A percentile compares a stretch with the other conserved stretches of the same genome.
Conservation (phyloP, 2,888 invertebrate species). For the Drosophila tanythrix region DNA sequence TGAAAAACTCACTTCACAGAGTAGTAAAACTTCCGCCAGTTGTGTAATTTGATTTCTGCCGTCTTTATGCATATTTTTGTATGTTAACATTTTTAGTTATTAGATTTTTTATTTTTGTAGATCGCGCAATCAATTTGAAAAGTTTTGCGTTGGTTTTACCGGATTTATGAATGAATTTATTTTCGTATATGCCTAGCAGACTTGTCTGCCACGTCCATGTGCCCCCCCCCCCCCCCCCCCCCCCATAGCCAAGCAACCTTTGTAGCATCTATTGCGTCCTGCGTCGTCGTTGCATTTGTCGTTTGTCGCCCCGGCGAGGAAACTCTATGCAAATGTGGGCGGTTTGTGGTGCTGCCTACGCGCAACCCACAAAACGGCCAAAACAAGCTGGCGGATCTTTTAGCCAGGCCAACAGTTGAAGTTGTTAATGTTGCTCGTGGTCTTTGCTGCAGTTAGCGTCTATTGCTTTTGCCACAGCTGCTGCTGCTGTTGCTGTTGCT, state of each 20-base stretch:
- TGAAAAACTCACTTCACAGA: neutral
- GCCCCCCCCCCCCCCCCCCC: constrained; percentile 6
- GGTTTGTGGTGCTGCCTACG: constrained; percentile 71
- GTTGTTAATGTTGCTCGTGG: constrained; percentile 31
- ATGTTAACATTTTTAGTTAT: constrained; percentile 34
- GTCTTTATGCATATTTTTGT: constrained; percentile 39
- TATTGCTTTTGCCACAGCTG: constrained; percentile 2
- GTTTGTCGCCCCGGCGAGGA: constrained; percentile 74
- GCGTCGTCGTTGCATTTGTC: constrained; percentile 69
- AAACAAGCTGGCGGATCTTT: constrained; percentile 55
- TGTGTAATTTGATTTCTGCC: constrained; percentile 12
- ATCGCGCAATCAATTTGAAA: constrained; percentile 78
- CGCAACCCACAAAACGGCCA: constrained; percentile 71
- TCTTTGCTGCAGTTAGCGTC: constrained; percentile 47
- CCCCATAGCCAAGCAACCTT: neutral
- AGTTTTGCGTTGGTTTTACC: constrained; percentile 79
- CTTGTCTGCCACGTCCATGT: constrained; percentile 64
- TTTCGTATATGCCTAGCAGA: constrained; percentile 69
- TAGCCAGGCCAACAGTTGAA: constrained; percentile 31
- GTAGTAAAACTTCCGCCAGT: constrained; percentile 17
- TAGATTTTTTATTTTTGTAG: constrained; percentile 31
- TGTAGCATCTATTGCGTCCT: constrained; percentile 41
- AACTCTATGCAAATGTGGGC: constrained; percentile 76
- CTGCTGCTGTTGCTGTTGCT: constrained; percentile 4
- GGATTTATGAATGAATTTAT: constrained; percentile 81